These are phyloP conservation scores for Sclerodermus sp. DNA, from an alignment of 2,888 invertebrate genomes.

Conservation along the genomic window DNA sequence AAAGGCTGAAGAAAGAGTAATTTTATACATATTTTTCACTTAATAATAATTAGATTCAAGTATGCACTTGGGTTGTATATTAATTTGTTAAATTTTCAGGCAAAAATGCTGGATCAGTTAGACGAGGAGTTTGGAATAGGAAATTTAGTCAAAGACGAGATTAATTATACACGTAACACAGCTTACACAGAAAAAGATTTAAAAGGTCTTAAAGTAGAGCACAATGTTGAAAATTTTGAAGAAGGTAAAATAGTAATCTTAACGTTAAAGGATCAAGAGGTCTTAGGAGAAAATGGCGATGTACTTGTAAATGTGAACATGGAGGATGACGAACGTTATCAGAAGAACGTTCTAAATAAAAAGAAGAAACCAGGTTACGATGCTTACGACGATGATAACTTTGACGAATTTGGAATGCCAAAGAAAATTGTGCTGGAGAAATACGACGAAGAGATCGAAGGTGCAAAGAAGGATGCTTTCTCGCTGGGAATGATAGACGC, in stretches of 20 bases:
- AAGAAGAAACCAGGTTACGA: slow-evolving; percentile 86
- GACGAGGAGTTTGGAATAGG: slow-evolving; percentile 92
- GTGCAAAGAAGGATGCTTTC: slow-evolving; percentile 71
- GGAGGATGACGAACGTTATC: slow-evolving; percentile 76
- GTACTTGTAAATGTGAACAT: slow-evolving; percentile 90
- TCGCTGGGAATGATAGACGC: slow-evolving; percentile 71
- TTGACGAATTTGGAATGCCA: slow-evolving; percentile 70
- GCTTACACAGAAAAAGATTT: slow-evolving; percentile 75
- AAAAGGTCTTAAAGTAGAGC: slow-evolving; percentile 83
- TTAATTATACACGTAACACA: slow-evolving; percentile 61
- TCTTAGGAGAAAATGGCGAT: slow-evolving; percentile 84
- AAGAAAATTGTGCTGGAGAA: slow-evolving; percentile 76
- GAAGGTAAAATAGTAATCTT: slow-evolving; percentile 86
- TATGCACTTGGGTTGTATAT: neutral
- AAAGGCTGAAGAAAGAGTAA: slow-evolving; percentile 81
- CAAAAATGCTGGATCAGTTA: slow-evolving; percentile 90
- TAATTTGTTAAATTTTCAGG: slow-evolving; percentile 60
- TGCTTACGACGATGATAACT: slow-evolving; percentile 79
- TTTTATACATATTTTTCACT: slow-evolving; percentile 21
- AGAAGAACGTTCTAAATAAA: slow-evolving; percentile 79
- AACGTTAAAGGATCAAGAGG: slow-evolving; percentile 90
- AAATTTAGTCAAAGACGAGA: slow-evolving; percentile 80
- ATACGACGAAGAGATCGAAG: slow-evolving; percentile 92
- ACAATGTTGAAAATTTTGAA: slow-evolving; percentile 69
- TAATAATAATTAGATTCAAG: neutral